phyloP scores from a whole-genome alignment of 2,113 vertebrate genomes.

The Gobio gobio region DNA sequence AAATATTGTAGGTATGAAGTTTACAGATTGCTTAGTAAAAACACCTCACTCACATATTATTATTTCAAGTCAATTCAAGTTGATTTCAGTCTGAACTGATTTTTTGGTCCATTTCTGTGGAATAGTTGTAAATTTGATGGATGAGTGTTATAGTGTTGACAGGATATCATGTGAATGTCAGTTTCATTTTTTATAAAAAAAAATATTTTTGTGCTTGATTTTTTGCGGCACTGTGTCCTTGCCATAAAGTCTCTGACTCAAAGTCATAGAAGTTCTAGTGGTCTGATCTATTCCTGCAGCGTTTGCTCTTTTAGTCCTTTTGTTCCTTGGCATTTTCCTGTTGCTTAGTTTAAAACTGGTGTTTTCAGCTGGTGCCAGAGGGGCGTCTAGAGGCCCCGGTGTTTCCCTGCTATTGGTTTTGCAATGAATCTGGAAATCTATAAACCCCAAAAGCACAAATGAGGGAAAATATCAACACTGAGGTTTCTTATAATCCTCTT shows the following conservation, averaged over 20 bases:
- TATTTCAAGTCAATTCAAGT: too few relatives aligned
- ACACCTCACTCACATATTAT: not conserved
- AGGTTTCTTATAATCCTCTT: conserved; percentile 38
- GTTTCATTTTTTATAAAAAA: too few relatives aligned
- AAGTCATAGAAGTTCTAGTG: not conserved
- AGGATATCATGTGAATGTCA: not conserved
- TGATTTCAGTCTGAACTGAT: not conserved
- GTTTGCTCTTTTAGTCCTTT: not conserved
- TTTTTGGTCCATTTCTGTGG: not conserved
- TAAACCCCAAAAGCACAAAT: conserved; percentile 32
- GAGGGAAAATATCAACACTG: conserved; percentile 11
- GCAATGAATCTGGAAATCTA: conserved; percentile 32
- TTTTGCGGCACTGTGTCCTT: not conserved
- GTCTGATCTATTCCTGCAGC: conserved; percentile 12
- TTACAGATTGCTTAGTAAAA: not conserved
- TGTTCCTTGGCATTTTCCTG: not conserved
- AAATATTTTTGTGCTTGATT: too few relatives aligned
- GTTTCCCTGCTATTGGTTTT: conserved; percentile 22
- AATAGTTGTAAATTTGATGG: not conserved
- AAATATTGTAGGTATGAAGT: not conserved
- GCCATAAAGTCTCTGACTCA: not conserved
- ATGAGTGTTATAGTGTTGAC: not conserved
- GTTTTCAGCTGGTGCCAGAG: conserved; percentile 29
- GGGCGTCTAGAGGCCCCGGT: not conserved
- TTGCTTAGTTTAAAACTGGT: not conserved